These are phyloP conservation scores for Leptinotarsa undecemlineata DNA, from an alignment of 1,140 invertebrate genomes.

Conservation along the genomic window DNA sequence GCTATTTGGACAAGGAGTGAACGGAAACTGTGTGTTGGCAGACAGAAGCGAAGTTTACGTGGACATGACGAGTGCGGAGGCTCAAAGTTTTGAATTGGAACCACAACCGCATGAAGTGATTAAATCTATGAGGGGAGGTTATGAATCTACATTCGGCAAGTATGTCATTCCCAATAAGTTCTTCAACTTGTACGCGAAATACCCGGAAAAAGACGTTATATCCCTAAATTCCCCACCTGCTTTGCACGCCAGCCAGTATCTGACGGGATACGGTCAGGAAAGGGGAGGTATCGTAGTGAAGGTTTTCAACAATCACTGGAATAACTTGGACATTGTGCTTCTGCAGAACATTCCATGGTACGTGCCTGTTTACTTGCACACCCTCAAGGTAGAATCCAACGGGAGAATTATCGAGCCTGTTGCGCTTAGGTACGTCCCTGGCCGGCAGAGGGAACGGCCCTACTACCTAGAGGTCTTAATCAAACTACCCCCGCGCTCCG, in stretches of 20 bases:
- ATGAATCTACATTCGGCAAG: conserved; percentile 66
- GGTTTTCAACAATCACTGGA: conserved; percentile 76
- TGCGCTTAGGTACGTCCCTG: conserved; percentile 74
- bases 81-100: conserved; percentile 62
- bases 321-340: conserved; percentile 68
- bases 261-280: conserved; percentile 85
- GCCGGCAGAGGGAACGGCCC: conserved; percentile 78
- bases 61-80: conserved; percentile 72
- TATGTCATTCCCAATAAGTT: conserved; percentile 68
- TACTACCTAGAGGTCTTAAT: conserved; percentile 91
- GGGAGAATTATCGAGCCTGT: conserved; percentile 64
- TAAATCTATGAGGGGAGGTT: conserved; percentile 68
- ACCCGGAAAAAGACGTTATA: conserved; percentile 57
- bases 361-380: conserved; percentile 89
- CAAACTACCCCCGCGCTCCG: conserved; percentile 76
- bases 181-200: conserved; percentile 70
- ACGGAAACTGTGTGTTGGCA: conserved; percentile 78
- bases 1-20: conserved; percentile 83
- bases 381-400: conserved; percentile 71
- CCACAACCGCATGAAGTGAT: conserved; percentile 62
- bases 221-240: conserved; percentile 66
- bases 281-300: conserved; percentile 83
- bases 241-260: conserved; percentile 78
- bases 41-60: conserved; percentile 79
- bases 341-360: conserved; percentile 92